Base-by-base conservation (phyloP, 2,888 invertebrate genomes). In the Phymatocera aterrima region DNA sequence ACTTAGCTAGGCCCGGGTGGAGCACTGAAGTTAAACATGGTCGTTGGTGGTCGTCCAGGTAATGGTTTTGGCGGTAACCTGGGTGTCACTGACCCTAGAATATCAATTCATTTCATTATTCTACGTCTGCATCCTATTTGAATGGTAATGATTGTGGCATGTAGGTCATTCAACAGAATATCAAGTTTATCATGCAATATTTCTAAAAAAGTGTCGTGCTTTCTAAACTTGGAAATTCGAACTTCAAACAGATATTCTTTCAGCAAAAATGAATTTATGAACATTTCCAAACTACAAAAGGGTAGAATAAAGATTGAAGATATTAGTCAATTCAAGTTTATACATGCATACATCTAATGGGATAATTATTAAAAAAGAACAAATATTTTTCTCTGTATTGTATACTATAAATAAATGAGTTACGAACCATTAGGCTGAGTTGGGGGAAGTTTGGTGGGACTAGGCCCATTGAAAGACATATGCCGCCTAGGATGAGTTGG, bases 401-500 rank as follows among this genome's bases (percentile, higher is more conserved):
- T 51, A 3, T 51, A n/a, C n/a, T 51, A n/a, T 37, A 34, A 79
- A 48, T 31, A 43, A 74, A 37, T 48, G n/a, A 72, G 40, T 64
- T 34, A 40, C 68, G 83, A 81, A 90, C 90, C 90, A 81, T 90
- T 90, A 51, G 90, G 88, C 81, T 90, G 90, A 78, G 84, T 83
- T 40, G 87, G 88, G 68, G 77, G 79, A 80, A 88, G 85, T 82
- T 87, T 88, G 5, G 90, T 90, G 34, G 90, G 90, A 84, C 90
- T 90, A 12, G 90, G 90, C 60, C 90, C 90, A 79, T 90, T 90
- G 82, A 90, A 88, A 80, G 90, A 90, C 90, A 89, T 89, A 79
- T 90, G 89, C 79, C 89, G 87, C 60, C 90, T 86, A 15, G 88
- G 82, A 81, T 88, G 86, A 60, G 85, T 83, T 21, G 82, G 84